Base-by-base conservation (phyloP, 2,888 invertebrate genomes). In the Villa cingulata region DNA sequence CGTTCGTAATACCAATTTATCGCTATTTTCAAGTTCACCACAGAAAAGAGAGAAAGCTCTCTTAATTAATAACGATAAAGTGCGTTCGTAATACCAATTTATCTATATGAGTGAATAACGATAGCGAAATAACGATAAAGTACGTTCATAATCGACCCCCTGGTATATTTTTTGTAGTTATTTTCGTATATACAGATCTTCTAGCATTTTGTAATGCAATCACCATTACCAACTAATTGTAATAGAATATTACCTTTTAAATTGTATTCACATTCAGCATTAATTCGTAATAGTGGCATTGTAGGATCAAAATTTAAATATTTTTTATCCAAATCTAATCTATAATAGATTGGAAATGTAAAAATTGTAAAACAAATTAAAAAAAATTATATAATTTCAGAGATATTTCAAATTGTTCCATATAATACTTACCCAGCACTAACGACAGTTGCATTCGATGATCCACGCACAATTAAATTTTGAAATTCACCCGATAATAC, bases 221-320 rank as follows among this genome's bases (percentile, higher is more conserved):
- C 44, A 72, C 71, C 40, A 75, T 77, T 77, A 1, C 75, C 69
- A 15, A 78, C 59, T 0, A 77, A 77, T 36, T 77, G 55, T 12
- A 77, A 62, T 20, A 78, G 61, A 43, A 78, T 74, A 53, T 77
- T 74, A 6, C 78, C 77, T 57, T 75, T 75, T 5, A 77, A 63
- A 61, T 75, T 73, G 58, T 78, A 78, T 48, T 71, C 68, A n/a
- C n/a, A n/a, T n/a, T 71, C 68, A 4, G 76, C 72, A 51, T 71
- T 72, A 16, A 77, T 74, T 32, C 72, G 67, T 37, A 77, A 62
- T 17, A 70, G 59, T 2, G 78, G 77, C 23, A 79, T 66, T 50
- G 70, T 66, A 37, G 78, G 59, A 44, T 74, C 75, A 51, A 78
- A 76, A 55, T 73, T 72, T 49, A 78, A 62, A 40, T 64, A 64